Evolutionary conservation across 2,797 vertebrate species (phyloP), one percentile per base, ranked within the genome.

Genomic region (Myotis planiceps): DNA sequence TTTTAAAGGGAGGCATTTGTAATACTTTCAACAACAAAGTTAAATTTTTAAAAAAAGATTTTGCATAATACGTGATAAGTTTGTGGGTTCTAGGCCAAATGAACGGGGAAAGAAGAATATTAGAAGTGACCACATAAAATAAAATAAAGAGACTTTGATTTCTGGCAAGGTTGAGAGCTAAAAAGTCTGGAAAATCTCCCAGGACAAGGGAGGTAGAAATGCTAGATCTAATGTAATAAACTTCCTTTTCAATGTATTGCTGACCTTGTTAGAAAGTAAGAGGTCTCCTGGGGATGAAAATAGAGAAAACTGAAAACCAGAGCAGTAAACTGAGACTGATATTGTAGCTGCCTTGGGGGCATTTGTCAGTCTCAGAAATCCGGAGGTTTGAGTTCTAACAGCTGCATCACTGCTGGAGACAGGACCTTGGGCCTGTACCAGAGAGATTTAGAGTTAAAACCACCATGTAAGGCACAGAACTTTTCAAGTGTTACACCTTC

Each of bases 181-280:
- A 89, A 94, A 88, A 7, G 27, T 87, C 79, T 96, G 63, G 94
- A 90, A 91, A 89, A 9, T 29, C 60, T 93, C 69, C 80, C 55
- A 27, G 37, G 72, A 86, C 18, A 89, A 58, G 94, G n/a, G 42
- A 88, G 32, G 60, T 60, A 74, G 66, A 88, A 93, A 90, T 88
- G 10, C 39, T 88, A 39, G 66, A 21, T 93, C 66, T 87, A 88
- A 76, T 92, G 25, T 74, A 94, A 94, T 95, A 93, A 95, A 96
- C n/a, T 78, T 96, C 55, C 55, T 90, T 93, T 93, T 89, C 87
- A 89, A 65, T 88, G 45, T 75, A 85, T 92, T 88, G 37, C 92
- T 92, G 92, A 95, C 90, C 72, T 93, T 93, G 32, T 93, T 92
- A 85, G 76, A 87, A 68, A 83, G 23, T 79, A 87, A 93, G 88